Evolutionary conservation across 2,113 vertebrate genomes (phyloP).

Genomic region (Piaya cayana): DNA sequence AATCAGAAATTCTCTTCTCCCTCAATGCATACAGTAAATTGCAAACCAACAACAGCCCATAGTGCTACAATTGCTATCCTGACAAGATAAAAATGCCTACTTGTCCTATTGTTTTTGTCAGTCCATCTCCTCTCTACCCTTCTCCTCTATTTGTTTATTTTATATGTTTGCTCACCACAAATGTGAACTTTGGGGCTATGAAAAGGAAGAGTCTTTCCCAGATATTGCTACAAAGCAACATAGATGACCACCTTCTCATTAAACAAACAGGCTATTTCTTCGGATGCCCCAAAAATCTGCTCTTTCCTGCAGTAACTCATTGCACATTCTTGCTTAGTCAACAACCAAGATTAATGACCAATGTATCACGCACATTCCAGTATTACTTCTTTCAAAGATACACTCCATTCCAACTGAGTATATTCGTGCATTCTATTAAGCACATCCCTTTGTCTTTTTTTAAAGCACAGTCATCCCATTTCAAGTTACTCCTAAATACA

Average conservation of each 20-base stretch:
- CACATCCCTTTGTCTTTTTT: not conserved
- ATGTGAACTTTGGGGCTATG: not conserved
- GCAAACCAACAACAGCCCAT: slow-evolving; percentile 33
- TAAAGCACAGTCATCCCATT: not conserved
- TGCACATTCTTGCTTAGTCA: not conserved
- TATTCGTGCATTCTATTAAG: not conserved
- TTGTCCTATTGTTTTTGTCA: slow-evolving; percentile 14
- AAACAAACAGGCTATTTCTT: not conserved
- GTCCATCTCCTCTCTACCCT: not conserved
- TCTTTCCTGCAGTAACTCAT: not conserved
- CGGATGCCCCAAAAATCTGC: not conserved
- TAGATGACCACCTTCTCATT: not conserved
- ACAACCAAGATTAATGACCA: not conserved
- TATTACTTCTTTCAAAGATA: not conserved
- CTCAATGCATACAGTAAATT: slow-evolving; percentile 57
- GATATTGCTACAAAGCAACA: not conserved
- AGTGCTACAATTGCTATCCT: slow-evolving; percentile 43
- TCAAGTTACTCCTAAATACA: not conserved
- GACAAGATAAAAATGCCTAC: slow-evolving; percentile 29
- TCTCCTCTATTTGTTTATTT: slow-evolving; percentile 4
- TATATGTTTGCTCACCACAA: not conserved
- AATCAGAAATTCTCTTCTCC: slow-evolving; percentile 60
- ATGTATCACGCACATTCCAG: not conserved
- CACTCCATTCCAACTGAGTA: not conserved
- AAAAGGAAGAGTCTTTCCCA: not conserved